Conservation (phyloP, 2,113 vertebrate genomes). For the Mirza zaza region DNA sequence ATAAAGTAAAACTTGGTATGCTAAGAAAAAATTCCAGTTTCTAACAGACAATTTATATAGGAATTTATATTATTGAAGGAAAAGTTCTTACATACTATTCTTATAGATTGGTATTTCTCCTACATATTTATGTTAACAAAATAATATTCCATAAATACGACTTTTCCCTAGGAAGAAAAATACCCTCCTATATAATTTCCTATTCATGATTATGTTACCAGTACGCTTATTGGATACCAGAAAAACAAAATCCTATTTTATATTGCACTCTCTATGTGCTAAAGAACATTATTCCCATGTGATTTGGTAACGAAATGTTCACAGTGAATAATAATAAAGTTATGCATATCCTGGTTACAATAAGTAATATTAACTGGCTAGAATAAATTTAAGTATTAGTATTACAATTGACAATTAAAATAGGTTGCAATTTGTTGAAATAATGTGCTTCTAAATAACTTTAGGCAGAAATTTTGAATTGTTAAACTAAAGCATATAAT, state of each 20-base stretch:
- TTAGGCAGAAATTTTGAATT: slow-evolving; percentile 30
- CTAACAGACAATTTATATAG: background rate
- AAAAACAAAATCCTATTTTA: background rate
- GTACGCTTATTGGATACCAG: background rate
- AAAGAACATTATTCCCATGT: slow-evolving; percentile 17
- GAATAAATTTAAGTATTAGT: slow-evolving; percentile 59
- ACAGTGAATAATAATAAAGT: slow-evolving; percentile 41
- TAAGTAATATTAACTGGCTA: slow-evolving; percentile 45
- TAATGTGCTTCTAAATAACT: slow-evolving; percentile 38
- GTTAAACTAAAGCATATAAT: slow-evolving; percentile 17
- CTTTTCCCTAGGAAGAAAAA: background rate
- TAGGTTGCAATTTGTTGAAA: slow-evolving; percentile 38
- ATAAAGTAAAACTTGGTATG: background rate
- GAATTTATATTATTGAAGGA: background rate
- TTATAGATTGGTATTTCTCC: background rate
- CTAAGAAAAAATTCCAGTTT: background rate
- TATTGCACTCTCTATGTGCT: background rate
- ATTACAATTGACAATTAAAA: slow-evolving; percentile 42
- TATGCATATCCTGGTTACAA: slow-evolving; percentile 61
- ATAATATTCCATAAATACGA: background rate
- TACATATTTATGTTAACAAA: background rate
- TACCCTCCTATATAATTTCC: background rate
- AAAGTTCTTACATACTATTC: background rate
- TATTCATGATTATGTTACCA: background rate
- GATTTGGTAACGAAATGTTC: slow-evolving; percentile 52